Conservation (phyloP, 2,888 invertebrate species). For the Diaperis boleti region DNA sequence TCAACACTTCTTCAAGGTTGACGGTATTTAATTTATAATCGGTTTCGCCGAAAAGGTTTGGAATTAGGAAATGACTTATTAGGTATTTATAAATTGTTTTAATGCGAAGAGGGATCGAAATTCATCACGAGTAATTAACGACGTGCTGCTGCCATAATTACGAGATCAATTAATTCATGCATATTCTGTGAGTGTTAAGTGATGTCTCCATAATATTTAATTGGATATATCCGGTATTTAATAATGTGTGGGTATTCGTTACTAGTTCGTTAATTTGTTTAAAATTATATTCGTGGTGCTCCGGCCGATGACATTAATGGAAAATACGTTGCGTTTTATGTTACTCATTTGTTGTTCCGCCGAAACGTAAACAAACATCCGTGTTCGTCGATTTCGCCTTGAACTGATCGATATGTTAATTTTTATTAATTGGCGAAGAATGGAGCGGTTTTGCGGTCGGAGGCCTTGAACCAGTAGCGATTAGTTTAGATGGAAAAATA, state of each 20-base stretch:
- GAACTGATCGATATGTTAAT: constrained; percentile 11
- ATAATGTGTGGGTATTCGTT: constrained; percentile 51
- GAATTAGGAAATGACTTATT: constrained; percentile 57
- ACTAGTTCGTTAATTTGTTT: constrained; percentile 52
- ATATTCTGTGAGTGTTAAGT: constrained; percentile 54
- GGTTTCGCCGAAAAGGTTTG: not conserved
- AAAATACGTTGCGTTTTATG: constrained; percentile 37
- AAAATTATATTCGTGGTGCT: constrained; percentile 46
- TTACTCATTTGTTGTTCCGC: constrained; percentile 32
- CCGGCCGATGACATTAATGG: constrained; percentile 40
- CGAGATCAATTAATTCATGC: constrained; percentile 43
- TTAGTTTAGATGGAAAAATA: too few relatives aligned
- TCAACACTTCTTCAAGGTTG: constrained; percentile 7
- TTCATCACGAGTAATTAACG: constrained; percentile 31
- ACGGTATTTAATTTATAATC: not conserved
- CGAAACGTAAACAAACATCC: constrained; percentile 23
- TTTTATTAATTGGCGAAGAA: constrained; percentile 18
- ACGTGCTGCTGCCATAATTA: constrained; percentile 37
- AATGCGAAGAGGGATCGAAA: not conserved
- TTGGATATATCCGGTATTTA: constrained; percentile 56
- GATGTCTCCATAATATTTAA: constrained; percentile 59
- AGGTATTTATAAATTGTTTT: constrained; percentile 46
- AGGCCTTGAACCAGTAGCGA: too few relatives aligned
- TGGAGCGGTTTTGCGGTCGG: too few relatives aligned
- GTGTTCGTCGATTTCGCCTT: constrained; percentile 3